These are phyloP conservation scores for Ophion obscuratus DNA, from an alignment of 2,888 invertebrate genomes.

Conservation along the genomic window DNA sequence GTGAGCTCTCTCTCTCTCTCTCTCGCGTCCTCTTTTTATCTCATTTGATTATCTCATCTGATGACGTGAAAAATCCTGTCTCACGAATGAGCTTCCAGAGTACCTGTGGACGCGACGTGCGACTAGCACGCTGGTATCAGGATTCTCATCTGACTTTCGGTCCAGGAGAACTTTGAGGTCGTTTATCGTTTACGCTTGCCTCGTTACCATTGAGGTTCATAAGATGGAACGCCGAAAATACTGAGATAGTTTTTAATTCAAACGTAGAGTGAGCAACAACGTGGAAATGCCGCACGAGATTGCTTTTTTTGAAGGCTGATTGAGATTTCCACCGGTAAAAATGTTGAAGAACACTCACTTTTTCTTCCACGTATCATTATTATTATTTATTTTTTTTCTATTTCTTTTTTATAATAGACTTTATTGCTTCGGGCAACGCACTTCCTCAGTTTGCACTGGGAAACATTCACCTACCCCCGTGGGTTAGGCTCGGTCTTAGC, in stretches of 20 bases:
- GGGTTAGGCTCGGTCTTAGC: too few relatives aligned
- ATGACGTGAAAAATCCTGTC: not conserved
- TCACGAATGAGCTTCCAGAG: slow-evolving; percentile 24
- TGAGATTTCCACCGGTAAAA: too few relatives aligned
- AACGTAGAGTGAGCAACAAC: not conserved
- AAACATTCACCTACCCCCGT: too few relatives aligned
- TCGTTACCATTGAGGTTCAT: not conserved
- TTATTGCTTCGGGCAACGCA: too few relatives aligned
- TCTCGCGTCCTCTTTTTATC: not conserved
- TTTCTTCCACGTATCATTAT: too few relatives aligned
- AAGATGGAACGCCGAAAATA: not conserved
- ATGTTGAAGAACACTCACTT: too few relatives aligned
- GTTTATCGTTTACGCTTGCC: not conserved
- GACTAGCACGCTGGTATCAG: not conserved
- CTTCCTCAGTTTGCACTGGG: too few relatives aligned
- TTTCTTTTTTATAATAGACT: too few relatives aligned
- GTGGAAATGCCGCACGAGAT: not conserved
- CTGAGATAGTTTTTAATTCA: not conserved
- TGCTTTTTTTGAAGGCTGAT: not conserved
- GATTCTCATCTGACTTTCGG: not conserved
- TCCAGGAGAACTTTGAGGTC: not conserved
- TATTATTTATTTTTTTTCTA: too few relatives aligned
- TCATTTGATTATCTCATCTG: not conserved
- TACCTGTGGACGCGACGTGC: slow-evolving; percentile 3
- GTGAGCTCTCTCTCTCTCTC: slow-evolving; percentile 6